These are phyloP conservation scores for Drosophila hamatofila DNA, from an alignment of 2,888 invertebrate species.

Conservation along the genomic window DNA sequence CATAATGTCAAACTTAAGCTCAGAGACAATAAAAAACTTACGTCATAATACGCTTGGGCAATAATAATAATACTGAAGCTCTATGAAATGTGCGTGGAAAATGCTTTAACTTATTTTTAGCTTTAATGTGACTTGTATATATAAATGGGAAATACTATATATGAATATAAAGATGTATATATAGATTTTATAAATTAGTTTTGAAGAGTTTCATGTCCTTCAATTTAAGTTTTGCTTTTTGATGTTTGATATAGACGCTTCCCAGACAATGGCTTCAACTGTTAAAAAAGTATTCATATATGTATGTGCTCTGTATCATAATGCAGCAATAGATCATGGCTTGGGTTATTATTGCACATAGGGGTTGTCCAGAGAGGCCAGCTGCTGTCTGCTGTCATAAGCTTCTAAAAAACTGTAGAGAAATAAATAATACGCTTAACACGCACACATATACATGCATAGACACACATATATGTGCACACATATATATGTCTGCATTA, in stretches of 20 bases:
- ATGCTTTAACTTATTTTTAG: neutral
- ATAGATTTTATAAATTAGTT: too few species aligned
- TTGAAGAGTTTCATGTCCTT: too few species aligned
- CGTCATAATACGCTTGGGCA: slow-evolving; percentile 9
- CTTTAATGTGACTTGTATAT: too few species aligned
- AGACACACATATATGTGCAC: neutral
- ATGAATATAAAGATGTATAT: too few species aligned
- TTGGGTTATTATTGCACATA: slow-evolving; percentile 1
- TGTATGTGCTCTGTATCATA: neutral
- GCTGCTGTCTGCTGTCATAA: slow-evolving; percentile 4
- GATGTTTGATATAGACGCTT: too few species aligned
- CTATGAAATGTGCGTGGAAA: neutral
- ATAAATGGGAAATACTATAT: too few species aligned
- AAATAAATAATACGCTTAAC: neutral
- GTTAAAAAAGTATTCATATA: neutral
- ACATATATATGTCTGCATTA: neutral
- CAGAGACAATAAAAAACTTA: slow-evolving; percentile 13
- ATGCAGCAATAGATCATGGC: neutral
- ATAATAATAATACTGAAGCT: neutral
- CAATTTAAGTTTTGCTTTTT: too few species aligned
- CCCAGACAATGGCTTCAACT: neutral
- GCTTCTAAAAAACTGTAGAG: neutral
- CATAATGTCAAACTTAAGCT: neutral
- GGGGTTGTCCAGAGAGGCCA: slow-evolving; percentile 1
- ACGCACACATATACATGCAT: neutral